phyloP scores from a whole-genome alignment of 2,888 invertebrate species.

The Isotomurus palustris region DNA sequence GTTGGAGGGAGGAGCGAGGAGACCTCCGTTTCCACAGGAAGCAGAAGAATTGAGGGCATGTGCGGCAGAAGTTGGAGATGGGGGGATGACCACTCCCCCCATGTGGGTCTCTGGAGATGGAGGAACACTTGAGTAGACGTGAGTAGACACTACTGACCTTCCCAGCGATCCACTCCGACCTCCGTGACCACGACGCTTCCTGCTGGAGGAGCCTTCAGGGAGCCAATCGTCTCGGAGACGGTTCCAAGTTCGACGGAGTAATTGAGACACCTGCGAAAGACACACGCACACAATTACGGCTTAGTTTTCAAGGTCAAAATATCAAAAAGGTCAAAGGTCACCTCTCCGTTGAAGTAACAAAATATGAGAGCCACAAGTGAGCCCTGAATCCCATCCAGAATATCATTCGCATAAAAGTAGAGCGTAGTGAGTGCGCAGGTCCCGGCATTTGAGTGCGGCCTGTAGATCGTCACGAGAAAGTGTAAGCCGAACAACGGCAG shows the following conservation, averaged over 20 bases:
- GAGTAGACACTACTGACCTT: constrained; percentile 38
- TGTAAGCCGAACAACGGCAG: constrained; percentile 55
- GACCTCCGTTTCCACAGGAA: too few species aligned
- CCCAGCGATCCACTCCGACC: constrained; percentile 37
- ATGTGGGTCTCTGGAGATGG: constrained; percentile 44
- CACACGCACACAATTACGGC: constrained; percentile 1
- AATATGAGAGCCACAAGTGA: constrained; percentile 50
- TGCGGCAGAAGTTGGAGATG: too few species aligned
- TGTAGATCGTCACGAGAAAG: constrained; percentile 52
- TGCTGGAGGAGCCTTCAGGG: constrained; percentile 11
- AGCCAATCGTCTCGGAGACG: constrained; percentile 34
- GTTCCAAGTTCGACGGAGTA: constrained; percentile 35
- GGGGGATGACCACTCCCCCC: too few species aligned
- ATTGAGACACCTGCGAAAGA: constrained; percentile 32
- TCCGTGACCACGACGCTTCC: too few species aligned
- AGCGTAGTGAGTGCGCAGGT: constrained; percentile 47
- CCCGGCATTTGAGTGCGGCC: constrained; percentile 46
- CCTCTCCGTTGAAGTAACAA: constrained; percentile 51
- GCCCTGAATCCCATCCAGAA: constrained; percentile 53
- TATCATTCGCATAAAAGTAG: constrained; percentile 51
- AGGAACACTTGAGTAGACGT: constrained; percentile 43
- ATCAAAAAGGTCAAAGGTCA: constrained; percentile 38
- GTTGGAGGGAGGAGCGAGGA: too few species aligned
- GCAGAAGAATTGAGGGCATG: too few species aligned
- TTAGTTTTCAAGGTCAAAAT: neutral